Percentiles rank a stretch among this genome's conserved stretches.
These are phyloP conservation scores for Myopa tessellatipennis DNA, from an alignment of 2,888 invertebrate species.

Conservation along the genomic window DNA sequence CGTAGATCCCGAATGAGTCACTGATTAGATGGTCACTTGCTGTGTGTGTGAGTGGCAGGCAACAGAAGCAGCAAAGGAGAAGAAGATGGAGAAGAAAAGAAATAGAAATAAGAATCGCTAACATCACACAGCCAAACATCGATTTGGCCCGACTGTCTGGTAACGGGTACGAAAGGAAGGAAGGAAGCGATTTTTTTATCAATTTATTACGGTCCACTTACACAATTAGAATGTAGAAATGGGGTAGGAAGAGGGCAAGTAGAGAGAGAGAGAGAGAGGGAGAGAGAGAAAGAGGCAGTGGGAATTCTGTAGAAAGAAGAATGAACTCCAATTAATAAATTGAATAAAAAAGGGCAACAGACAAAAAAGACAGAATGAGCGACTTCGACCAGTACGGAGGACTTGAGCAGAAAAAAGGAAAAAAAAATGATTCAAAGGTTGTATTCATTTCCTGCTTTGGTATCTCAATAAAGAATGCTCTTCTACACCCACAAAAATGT, in stretches of 20 bases:
- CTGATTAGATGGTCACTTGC: not conserved
- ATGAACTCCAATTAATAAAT: slow-evolving; percentile 41
- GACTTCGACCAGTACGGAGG: not conserved
- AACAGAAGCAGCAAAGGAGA: not conserved
- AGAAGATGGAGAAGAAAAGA: not conserved
- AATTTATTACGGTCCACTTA: slow-evolving; percentile 61
- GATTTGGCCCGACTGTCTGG: slow-evolving; percentile 37
- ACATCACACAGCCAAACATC: not conserved
- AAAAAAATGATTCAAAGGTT: slow-evolving; percentile 9
- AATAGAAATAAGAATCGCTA: not conserved
- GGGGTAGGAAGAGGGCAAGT: slow-evolving; percentile 41
- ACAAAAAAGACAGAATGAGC: slow-evolving; percentile 13
- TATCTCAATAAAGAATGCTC: slow-evolving; percentile 38
- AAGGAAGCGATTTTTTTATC: slow-evolving; percentile 54
- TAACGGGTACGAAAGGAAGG: slow-evolving; percentile 29
- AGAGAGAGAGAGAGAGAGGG: slow-evolving; percentile 51
- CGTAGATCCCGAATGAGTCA: not conserved
- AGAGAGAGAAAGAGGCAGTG: slow-evolving; percentile 18
- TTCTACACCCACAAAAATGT: slow-evolving; percentile 18
- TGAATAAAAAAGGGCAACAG: slow-evolving; percentile 17
- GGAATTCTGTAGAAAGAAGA: slow-evolving; percentile 18
- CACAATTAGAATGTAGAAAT: slow-evolving; percentile 12
- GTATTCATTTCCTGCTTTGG: slow-evolving; percentile 30
- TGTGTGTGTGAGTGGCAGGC: slow-evolving; percentile 5
- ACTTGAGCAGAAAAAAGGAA: slow-evolving; percentile 25